Evolutionary conservation across 2,113 vertebrate species (phyloP), one percentile per base, ranked within the genome.

Genomic region (Oxygymnocypris stewartii): DNA sequence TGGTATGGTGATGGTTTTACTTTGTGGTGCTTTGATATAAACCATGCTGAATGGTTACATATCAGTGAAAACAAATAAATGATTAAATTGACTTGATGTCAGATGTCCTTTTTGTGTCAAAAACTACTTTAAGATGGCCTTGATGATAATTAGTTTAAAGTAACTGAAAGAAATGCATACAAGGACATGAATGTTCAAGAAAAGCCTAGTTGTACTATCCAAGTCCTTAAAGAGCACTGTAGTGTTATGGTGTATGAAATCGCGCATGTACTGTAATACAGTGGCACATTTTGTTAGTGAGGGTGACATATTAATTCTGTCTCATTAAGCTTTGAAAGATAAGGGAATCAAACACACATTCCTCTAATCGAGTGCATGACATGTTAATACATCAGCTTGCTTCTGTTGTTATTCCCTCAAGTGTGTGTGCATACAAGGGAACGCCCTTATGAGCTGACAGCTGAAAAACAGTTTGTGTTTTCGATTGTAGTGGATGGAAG

Each of bases 401-500:
- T 75, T 74, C 40, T 75, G 73, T 16, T 47, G 79, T 81, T 67
- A 67, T 47, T 63, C 37, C 2, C 57, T 63, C 14, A 40, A 8
- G 2, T 35, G 75, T 35, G 47, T 51, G 47, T 6, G 63, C 12
- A 16, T 6, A 71, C 16, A 71, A 71, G 44, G 25, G 42, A 37
- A 51, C 81, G 11, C 65, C 79, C 44, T 71, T 54, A 69, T 54
- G 9, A 13, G 65, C 65, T 71, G 63, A 71, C 63, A 35, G 73
- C 61, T 57, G 54, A 40, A 51, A 87, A 69, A 13, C 14, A 65
- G 37, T 73, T 77, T 77, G 78, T 69, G 20, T 13, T 37, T 69
- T 35, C 16, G 35, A 44, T 65, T 76, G 44, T 57, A 83, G 35
- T 78, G 73, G 37, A 54, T 78, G 73, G 37, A 54, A 49, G 79